Base-by-base conservation (phyloP, 1,140 invertebrate genomes). In the Leptinotarsa lineolata region DNA sequence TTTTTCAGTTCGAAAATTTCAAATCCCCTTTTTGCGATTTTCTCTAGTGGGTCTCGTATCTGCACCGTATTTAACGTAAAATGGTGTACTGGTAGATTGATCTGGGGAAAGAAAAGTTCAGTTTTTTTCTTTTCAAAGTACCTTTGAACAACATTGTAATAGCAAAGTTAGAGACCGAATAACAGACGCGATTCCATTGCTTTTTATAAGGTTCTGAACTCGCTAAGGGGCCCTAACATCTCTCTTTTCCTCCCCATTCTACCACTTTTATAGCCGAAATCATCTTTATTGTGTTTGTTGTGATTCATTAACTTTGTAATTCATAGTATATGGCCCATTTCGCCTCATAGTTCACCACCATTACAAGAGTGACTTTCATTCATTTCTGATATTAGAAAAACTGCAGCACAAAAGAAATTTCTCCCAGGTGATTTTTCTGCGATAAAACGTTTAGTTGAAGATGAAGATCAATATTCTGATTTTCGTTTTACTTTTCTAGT, bases 241-340 rank as follows among this genome's bases (percentile, higher is more conserved):
- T 16, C 64, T 18, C 64, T 64, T 66, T 66, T 39, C n/a, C 30
- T 39, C 16, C 8, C 13, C 39, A 63, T 54, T 18, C 48, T n/a
- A 18, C 60, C 22, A 66, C 39, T 66, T 64, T 66, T 66, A 66
- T 30, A 18, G 64, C 11, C 22, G 64, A 44, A 66, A 30, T 66
- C 64, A 66, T 66, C 64, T n/a, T 66, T 66, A 39, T 66, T 66
- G 64, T 66, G 39, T 22, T 66, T 66, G 64, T 66, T 66, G 64
- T 66, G 64, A 66, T 66, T 66, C 64, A 66, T 66, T 66, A 66
- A 66, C 22, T 66, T 66, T 44, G 22, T 66, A 18, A 66, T 30
- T 30, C 39, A 66, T 39, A 66, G 24, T 66, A 54, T 54, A 54
- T 54, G 12, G 2, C 48, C 48, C 48, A 54, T 54, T 54, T 16